Evolutionary conservation across 2,797 vertebrate species (phyloP).

Genomic region (Thalassophryne amazonica): DNA sequence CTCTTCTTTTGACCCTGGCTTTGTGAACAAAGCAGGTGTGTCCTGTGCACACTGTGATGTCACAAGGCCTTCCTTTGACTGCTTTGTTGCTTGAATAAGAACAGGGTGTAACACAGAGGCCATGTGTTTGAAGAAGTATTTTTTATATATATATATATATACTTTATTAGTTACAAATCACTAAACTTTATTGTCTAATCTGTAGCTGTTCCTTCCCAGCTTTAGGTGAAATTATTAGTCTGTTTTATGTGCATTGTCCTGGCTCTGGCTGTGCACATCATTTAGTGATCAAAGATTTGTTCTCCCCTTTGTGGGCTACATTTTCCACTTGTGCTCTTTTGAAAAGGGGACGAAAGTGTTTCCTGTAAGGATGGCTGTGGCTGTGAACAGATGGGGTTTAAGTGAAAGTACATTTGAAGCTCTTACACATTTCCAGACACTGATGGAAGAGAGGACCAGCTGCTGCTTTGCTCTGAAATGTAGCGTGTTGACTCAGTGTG

Average conservation of each 20-base stretch:
- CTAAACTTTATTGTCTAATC: no score
- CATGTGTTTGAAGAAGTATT: constrained; percentile 15
- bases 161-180: no score
- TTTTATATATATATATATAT: neutral
- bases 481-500: constrained; percentile 14
- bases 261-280: neutral
- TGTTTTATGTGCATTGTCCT: no score
- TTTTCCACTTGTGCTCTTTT: constrained; percentile 33
- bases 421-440: constrained; percentile 4
- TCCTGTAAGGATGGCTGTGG: neutral
- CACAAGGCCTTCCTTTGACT: constrained; percentile 1
- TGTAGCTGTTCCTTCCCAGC: no score
- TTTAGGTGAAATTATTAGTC: no score
- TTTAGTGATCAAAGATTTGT: neutral
- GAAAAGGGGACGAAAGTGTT: constrained; percentile 22
- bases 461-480: constrained; percentile 20
- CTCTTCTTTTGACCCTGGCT: neutral
- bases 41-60: neutral
- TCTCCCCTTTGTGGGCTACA: constrained; percentile 16
- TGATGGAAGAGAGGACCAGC: constrained; percentile 31
- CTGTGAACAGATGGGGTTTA: neutral
- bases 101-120: constrained; percentile 14
- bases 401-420: constrained; percentile 9
- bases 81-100: neutral
- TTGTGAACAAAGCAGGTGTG: neutral